phyloP scores from a whole-genome alignment of 2,888 invertebrate genomes.

The Drosophila putrida region DNA sequence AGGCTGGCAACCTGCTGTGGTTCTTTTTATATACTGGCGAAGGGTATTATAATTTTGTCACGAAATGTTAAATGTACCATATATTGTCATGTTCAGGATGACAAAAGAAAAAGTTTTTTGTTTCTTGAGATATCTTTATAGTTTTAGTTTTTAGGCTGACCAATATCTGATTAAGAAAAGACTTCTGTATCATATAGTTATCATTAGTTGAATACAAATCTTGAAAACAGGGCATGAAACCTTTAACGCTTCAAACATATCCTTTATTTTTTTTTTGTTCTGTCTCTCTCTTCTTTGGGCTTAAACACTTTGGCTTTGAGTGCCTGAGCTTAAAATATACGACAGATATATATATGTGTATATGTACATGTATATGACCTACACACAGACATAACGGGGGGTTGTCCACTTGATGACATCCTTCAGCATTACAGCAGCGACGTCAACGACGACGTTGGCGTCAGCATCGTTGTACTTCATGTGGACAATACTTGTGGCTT shows the following conservation, averaged over 20 bases:
- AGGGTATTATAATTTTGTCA: no score
- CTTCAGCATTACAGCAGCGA: conserved; percentile 78
- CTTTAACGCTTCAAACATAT: no score
- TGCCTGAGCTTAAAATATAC: conserved; percentile 72
- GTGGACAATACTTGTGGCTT: conserved; percentile 78
- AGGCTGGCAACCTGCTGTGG: conserved; percentile 35
- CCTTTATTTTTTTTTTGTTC: conserved; percentile 10
- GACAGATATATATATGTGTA: conserved; percentile 31
- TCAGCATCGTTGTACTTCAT: conserved; percentile 55
- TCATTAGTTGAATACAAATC: no score
- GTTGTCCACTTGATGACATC: conserved; percentile 75
- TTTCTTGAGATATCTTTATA: no score
- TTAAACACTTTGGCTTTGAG: conserved; percentile 74
- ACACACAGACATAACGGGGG: conserved; percentile 38
- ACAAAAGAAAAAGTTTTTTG: no score
- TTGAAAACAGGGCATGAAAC: no score
- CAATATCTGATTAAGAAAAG: no score
- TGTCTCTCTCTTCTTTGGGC: conserved; percentile 51
- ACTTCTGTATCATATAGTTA: no score
- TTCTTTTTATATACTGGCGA: neutral
- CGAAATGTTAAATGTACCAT: no score
- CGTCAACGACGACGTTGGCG: conserved; percentile 21
- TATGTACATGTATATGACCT: conserved; percentile 28
- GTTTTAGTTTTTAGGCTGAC: no score
- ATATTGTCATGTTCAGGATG: no score